Conservation (phyloP, 2,797 vertebrate species). For the Mallotus villosus region DNA sequence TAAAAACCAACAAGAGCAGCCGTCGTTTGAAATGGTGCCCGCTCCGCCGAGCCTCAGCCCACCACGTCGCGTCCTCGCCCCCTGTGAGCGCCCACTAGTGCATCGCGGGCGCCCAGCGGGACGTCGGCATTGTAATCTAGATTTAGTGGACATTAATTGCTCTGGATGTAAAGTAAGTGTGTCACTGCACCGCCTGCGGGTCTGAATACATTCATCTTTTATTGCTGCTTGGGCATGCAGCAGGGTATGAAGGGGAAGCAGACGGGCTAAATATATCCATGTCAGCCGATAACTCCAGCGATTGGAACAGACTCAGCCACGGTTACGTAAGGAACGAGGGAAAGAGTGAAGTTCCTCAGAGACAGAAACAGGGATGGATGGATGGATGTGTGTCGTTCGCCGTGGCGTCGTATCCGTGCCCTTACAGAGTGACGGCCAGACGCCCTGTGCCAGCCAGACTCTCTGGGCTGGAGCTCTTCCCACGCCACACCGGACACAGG, state of each 20-base stretch:
- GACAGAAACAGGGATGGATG: slow-evolving; percentile 11
- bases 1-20: slow-evolving; percentile 42
- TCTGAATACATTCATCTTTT: slow-evolving; percentile 86
- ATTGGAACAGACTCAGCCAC: slow-evolving; percentile 64
- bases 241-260: slow-evolving; percentile 40
- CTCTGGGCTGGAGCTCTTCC: slow-evolving; percentile 44
- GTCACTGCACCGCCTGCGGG: slow-evolving; percentile 83
- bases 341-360: background rate
- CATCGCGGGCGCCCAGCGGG: slow-evolving; percentile 59
- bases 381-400: slow-evolving; percentile 22
- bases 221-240: slow-evolving; percentile 83
- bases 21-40: slow-evolving; percentile 34
- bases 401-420: slow-evolving; percentile 13
- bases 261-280: slow-evolving; percentile 74
- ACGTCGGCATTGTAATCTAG: slow-evolving; percentile 77
- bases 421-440: slow-evolving; percentile 35
- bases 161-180: slow-evolving; percentile 91
- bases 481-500: slow-evolving; percentile 29
- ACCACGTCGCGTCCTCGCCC: slow-evolving; percentile 30
- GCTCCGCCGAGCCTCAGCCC: slow-evolving; percentile 48
- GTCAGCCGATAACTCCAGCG: slow-evolving; percentile 59
- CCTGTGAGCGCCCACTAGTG: slow-evolving; percentile 24
- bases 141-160: slow-evolving; percentile 90
- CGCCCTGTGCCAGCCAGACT: slow-evolving; percentile 36
- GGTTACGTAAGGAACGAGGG: slow-evolving; percentile 63